Conservation (phyloP, 2,797 vertebrate genomes). For the Enteromius paludinosus region DNA sequence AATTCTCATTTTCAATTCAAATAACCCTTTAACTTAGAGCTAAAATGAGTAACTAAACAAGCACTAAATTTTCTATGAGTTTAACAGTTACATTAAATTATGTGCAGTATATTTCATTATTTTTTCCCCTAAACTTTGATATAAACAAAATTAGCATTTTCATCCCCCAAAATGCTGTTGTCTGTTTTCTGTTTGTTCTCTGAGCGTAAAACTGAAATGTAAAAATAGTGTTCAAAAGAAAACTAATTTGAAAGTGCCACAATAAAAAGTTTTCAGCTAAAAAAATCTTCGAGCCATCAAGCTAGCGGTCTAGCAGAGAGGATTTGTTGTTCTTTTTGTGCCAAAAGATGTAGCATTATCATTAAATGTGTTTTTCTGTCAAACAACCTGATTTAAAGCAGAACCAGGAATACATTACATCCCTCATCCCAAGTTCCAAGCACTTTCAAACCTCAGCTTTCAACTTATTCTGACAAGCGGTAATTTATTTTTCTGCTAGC, state of each 20-base stretch:
- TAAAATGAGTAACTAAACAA: no score
- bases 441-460: constrained; percentile 6
- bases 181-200: background rate
- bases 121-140: background rate
- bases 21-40: no score
- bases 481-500: constrained; percentile 18
- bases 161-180: background rate
- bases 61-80: no score
- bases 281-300: background rate
- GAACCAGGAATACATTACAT: constrained; percentile 27
- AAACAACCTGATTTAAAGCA: constrained; percentile 3
- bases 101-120: background rate
- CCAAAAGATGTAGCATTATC: constrained; percentile 4
- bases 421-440: background rate
- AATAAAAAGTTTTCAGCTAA: background rate
- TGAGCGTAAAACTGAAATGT: background rate
- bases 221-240: background rate
- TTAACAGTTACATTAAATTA: no score
- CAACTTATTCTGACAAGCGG: constrained; percentile 17
- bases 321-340: background rate
- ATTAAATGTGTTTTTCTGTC: constrained; percentile 22
- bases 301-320: background rate
- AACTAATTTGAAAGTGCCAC: background rate
- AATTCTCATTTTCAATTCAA: no score
- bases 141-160: background rate